phyloP scores from a whole-genome alignment of 2,888 invertebrate species.

The Chaitophorus viminalis region DNA sequence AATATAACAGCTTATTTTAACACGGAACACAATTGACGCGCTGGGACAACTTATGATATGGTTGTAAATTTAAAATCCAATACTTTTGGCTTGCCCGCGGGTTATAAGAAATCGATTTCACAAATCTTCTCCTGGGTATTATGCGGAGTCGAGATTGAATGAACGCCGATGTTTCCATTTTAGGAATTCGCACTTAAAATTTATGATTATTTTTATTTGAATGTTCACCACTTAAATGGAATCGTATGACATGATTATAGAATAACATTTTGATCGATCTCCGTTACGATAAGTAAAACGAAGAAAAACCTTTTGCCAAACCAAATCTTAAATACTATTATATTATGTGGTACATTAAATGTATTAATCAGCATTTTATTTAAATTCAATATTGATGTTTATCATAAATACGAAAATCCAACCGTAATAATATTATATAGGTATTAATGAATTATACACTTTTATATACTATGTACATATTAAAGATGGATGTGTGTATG shows the following conservation, averaged over 20 bases:
- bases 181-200: not conserved
- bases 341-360: too few relatives aligned
- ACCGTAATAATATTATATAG: too few relatives aligned
- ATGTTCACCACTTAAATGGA: not conserved
- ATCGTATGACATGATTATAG: too few relatives aligned
- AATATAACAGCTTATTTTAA: constrained; percentile 34
- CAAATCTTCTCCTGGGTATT: not conserved
- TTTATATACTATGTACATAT: not conserved
- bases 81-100: constrained; percentile 14
- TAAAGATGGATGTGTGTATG: not conserved
- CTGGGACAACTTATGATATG: not conserved
- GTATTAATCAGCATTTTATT: too few relatives aligned
- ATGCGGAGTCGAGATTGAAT: not conserved
- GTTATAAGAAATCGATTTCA: constrained; percentile 32
- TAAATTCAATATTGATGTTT: too few relatives aligned
- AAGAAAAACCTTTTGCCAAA: too few relatives aligned
- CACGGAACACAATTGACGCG: not conserved
- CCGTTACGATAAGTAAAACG: too few relatives aligned
- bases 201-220: constrained; percentile 1
- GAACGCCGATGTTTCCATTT: not conserved
- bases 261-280: too few relatives aligned
- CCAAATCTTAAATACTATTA: too few relatives aligned
- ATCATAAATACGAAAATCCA: too few relatives aligned
- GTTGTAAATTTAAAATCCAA: not conserved
- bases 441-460: too few relatives aligned